Percentiles rank a stretch among this genome's conserved stretches.
Conservation (phyloP, 2,888 invertebrate genomes). For the Galerucella pusilla region DNA sequence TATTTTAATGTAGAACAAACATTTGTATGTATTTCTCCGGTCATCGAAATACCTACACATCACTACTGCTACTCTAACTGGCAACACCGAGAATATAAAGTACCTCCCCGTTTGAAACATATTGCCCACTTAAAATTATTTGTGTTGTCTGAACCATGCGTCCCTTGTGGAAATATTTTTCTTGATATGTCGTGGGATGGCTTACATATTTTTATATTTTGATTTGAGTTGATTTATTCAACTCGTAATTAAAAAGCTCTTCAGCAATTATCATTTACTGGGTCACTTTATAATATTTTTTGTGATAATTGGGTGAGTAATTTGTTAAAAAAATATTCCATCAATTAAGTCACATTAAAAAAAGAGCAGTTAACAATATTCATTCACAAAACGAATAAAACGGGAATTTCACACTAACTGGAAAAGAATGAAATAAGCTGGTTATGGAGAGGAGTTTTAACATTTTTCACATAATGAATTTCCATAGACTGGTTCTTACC, state of each 20-base stretch:
- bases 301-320: neutral
- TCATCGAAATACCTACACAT: no score
- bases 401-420: no score
- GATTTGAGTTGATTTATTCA: neutral
- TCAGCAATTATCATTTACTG: neutral
- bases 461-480: no score
- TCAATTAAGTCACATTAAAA: no score
- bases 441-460: no score
- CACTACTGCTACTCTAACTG: neutral
- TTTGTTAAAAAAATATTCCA: no score
- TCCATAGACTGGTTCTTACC: no score
- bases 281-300: neutral
- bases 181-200: slow-evolving; percentile 2
- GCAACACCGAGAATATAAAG: slow-evolving; percentile 4
- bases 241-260: neutral
- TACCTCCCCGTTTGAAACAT: slow-evolving; percentile 19
- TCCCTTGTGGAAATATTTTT: slow-evolving; percentile 16
- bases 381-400: no score
- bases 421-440: no score
- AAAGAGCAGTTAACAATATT: no score
- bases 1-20: no score
- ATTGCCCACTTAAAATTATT: slow-evolving; percentile 30
- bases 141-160: slow-evolving; percentile 22
- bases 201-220: slow-evolving; percentile 6
- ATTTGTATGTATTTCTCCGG: no score